Percentiles rank a stretch among this genome's conserved stretches.
Evolutionary conservation across 1,140 invertebrate species (phyloP).

Genomic region (Pissodes strobi): DNA sequence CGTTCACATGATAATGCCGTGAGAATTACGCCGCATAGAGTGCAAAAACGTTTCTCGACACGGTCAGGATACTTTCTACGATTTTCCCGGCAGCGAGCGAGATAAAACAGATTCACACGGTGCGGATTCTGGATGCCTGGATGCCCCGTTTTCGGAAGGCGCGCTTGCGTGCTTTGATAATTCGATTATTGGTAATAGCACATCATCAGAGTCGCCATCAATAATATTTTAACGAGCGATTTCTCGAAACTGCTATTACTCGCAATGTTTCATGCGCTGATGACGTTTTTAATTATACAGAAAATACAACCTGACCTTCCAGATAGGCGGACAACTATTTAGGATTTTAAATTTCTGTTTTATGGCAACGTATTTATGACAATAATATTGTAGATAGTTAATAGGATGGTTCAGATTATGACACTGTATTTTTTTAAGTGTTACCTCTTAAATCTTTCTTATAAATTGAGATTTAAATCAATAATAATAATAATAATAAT

Average conservation of each 20-base stretch:
- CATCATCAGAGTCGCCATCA: conserved; percentile 12
- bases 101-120: conserved; percentile 15
- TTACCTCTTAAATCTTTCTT: too few relatives aligned
- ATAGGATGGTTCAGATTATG: too few relatives aligned
- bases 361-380: too few relatives aligned
- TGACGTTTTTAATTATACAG: too few relatives aligned
- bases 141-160: conserved; percentile 20
- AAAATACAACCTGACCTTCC: too few relatives aligned
- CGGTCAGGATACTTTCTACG: conserved; percentile 11
- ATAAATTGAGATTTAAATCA: too few relatives aligned
- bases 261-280: conserved; percentile 3
- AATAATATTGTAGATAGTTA: too few relatives aligned
- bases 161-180: conserved; percentile 18
- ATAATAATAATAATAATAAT: too few relatives aligned
- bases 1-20: too few relatives aligned
- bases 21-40: conserved; percentile 2
- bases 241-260: neutral
- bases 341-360: too few relatives aligned
- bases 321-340: too few relatives aligned
- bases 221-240: conserved; percentile 15
- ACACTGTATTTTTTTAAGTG: too few relatives aligned
- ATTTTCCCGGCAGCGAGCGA: conserved; percentile 11
- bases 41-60: conserved; percentile 1
- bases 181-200: conserved; percentile 27
- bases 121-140: conserved; percentile 21